Conservation (phyloP, 2,797 vertebrate species). For the Lutjanus campechanus region DNA sequence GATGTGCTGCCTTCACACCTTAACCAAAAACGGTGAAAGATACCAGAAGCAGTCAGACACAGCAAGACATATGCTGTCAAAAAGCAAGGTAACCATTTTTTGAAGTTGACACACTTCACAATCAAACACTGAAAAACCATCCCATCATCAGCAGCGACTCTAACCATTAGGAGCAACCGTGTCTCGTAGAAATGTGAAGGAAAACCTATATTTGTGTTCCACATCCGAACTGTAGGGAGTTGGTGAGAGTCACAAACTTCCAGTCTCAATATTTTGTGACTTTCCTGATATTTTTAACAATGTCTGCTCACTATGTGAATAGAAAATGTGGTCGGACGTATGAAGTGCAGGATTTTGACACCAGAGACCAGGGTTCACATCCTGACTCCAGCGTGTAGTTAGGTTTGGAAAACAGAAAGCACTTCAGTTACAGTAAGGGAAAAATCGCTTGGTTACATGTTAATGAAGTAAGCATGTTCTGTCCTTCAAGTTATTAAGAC, state of each 20-base stretch:
- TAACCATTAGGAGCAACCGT: not conserved
- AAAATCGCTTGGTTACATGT: not conserved
- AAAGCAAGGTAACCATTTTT: slow-evolving; percentile 4
- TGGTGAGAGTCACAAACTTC: not conserved
- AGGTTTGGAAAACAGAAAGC: not conserved
- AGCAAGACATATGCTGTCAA: slow-evolving; percentile 7
- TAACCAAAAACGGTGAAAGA: not conserved
- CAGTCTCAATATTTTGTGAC: not conserved
- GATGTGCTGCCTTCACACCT: slow-evolving; percentile 20
- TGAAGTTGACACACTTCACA: slow-evolving; percentile 16
- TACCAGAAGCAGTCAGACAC: slow-evolving; percentile 1
- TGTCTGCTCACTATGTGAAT: too few relatives aligned
- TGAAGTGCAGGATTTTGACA: not conserved
- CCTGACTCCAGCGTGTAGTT: not conserved
- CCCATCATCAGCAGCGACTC: not conserved
- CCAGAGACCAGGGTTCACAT: not conserved
- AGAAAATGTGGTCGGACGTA: too few relatives aligned
- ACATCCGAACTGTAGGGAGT: not conserved
- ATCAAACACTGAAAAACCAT: not conserved
- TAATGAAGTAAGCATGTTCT: not conserved
- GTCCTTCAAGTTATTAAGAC: not conserved
- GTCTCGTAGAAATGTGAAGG: not conserved
- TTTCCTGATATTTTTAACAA: too few relatives aligned
- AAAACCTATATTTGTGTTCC: not conserved
- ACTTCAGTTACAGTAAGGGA: too few relatives aligned